Percentiles rank a stretch among this genome's conserved stretches.
Evolutionary conservation across 2,797 vertebrate species (phyloP).

Genomic region (Thunnus albacares): DNA sequence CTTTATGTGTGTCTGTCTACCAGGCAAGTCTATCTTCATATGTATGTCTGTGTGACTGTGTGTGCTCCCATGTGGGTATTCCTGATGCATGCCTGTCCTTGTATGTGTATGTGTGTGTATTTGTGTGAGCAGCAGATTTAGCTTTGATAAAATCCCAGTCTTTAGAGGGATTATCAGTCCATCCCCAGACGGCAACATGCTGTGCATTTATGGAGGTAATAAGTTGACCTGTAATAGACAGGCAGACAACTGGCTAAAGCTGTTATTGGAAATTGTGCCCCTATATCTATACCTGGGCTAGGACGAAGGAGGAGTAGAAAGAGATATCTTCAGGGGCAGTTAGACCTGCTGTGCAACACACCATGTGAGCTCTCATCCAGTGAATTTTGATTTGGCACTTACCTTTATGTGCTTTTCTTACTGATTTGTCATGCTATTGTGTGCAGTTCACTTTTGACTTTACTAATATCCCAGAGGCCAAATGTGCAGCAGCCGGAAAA

Average conservation of each 20-base stretch:
- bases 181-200: conserved; percentile 81
- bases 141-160: conserved; percentile 82
- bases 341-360: conserved; percentile 41
- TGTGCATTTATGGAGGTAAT: conserved; percentile 84
- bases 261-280: conserved; percentile 68
- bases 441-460: conserved; percentile 34
- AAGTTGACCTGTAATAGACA: conserved; percentile 80
- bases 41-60: conserved; percentile 40
- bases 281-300: conserved; percentile 51
- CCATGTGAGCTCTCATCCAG: conserved; percentile 53
- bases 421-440: conserved; percentile 62
- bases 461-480: conserved; percentile 33
- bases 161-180: conserved; percentile 80
- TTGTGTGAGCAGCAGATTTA: conserved; percentile 71
- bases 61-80: conserved; percentile 45
- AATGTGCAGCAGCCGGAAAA: conserved; percentile 40
- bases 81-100: conserved; percentile 46
- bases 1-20: conserved; percentile 61
- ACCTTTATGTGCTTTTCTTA: conserved; percentile 56
- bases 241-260: conserved; percentile 75
- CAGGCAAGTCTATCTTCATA: conserved; percentile 42
- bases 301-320: conserved; percentile 43
- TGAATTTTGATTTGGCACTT: conserved; percentile 64
- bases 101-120: conserved; percentile 38
- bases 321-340: conserved; percentile 57